Evolutionary conservation across 1,140 invertebrate genomes (phyloP), one percentile per base, ranked within the genome.

Genomic region (Lysiphlebus fabarum): DNA sequence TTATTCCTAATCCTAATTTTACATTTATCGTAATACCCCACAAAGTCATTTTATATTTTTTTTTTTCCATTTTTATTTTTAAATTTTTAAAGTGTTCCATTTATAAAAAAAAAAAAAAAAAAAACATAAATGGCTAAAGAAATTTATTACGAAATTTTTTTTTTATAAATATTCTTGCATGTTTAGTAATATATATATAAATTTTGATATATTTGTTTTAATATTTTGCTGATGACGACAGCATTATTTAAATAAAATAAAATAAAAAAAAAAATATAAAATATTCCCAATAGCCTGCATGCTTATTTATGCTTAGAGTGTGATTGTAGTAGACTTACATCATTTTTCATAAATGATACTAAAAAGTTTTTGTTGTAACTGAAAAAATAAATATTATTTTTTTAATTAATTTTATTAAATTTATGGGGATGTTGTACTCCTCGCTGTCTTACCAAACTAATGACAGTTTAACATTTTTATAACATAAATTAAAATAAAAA

Each of bases 311-410:
- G 74, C 73, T 77, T 77, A 76, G 75, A 77, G 74, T 77, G 74
- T 76, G 75, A 76, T 77, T 76, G 73, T 76, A 66, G 73, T 77
- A 76, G 74, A 76, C 75, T 76, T 74, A 75, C 70, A 76, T 74
- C 70, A 68, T 67, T 66, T 72, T 59, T 64, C 65, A 41, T 70
- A 67, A 50, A 58, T 58, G n/a, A 40, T 5, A 51, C 36, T 38
- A 51, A 51, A 51, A 36, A n/a, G 49, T 17, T 17, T 17, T 17
- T 17, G 17, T 17, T 17, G 36, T 26, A 9, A 14, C 12, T 14
- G 36, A 49, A 26, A 49, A 49, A 49, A n/a, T n/a, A n/a, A 6
- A 14, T 4, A 47, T 6, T 7, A 50, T 33, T 50, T 37, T 38
- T 36, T 51, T 10, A 40, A 40, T 51, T 10, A 40, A 40, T 51